phyloP scores from a whole-genome alignment of 2,797 vertebrate genomes.

The Rhinophrynus dorsalis region DNA sequence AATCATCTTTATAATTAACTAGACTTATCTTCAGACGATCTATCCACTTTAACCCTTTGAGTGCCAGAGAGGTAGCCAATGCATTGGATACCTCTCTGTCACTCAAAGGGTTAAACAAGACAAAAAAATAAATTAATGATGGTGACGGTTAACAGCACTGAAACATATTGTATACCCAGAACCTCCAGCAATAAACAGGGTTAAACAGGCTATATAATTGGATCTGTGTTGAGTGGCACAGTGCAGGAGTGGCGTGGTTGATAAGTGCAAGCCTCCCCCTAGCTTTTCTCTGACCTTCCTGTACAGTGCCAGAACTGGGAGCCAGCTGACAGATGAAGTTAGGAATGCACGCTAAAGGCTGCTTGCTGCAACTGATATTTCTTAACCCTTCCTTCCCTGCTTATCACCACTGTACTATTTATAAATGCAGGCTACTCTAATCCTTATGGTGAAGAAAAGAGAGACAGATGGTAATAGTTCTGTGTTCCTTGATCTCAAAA shows the following conservation, averaged over 20 bases:
- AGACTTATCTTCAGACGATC: too few species aligned
- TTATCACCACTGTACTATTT: neutral
- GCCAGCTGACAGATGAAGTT: slow-evolving; percentile 11
- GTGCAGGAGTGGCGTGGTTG: neutral
- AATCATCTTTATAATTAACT: too few species aligned
- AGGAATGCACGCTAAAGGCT: slow-evolving; percentile 15
- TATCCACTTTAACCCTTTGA: too few species aligned
- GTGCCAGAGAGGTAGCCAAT: too few species aligned
- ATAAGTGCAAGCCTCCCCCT: neutral
- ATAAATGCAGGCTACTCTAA: neutral
- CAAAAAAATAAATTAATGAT: too few species aligned
- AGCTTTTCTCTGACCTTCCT: neutral
- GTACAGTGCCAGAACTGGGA: neutral
- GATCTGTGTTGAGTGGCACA: neutral
- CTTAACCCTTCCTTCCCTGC: neutral
- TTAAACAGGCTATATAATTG: too few species aligned
- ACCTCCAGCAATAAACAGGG: too few species aligned
- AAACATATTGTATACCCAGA: too few species aligned
- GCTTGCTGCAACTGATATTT: neutral
- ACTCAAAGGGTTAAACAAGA: too few species aligned
- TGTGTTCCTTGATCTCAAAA: neutral
- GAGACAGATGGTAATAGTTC: too few species aligned
- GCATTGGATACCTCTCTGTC: too few species aligned
- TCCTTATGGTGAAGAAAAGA: neutral
- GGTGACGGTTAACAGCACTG: too few species aligned